These are phyloP conservation scores for Cephalopterus ornatus DNA, from an alignment of 2,113 vertebrate species.

Conservation along the genomic window DNA sequence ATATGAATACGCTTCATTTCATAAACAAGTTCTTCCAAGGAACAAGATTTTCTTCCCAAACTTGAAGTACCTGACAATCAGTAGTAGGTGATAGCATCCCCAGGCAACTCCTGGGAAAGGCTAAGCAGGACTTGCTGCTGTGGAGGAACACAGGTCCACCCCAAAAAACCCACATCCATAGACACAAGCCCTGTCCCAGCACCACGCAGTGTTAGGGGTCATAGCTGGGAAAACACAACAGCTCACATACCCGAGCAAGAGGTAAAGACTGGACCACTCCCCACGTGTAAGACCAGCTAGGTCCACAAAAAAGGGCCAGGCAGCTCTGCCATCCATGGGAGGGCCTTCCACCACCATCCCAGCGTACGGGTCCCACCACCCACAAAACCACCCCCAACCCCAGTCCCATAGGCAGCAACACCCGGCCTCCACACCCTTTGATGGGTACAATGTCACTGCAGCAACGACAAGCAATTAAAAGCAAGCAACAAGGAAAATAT, in stretches of 20 bases:
- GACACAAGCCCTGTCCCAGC: background rate
- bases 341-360: background rate
- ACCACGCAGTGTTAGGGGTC: fast-evolving
- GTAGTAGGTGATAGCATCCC: background rate
- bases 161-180: fast-evolving
- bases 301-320: background rate
- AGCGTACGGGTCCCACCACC: background rate
- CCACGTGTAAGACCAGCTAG: fast-evolving
- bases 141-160: background rate
- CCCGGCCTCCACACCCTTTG: fast-evolving
- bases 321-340: background rate
- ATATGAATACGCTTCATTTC: background rate
- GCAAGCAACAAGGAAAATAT: background rate
- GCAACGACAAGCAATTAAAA: background rate
- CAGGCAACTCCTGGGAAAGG: background rate
- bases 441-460: background rate
- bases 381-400: background rate
- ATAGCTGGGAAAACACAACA: background rate
- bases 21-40: background rate
- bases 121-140: fast-evolving
- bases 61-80: background rate
- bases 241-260: fast-evolving
- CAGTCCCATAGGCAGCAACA: background rate
- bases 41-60: constrained; percentile 14
- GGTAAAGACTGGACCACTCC: fast-evolving